Evolutionary conservation across 2,113 vertebrate genomes (phyloP), one percentile per base, ranked within the genome.

Genomic region (Cryptomyrus ogoouensis): DNA sequence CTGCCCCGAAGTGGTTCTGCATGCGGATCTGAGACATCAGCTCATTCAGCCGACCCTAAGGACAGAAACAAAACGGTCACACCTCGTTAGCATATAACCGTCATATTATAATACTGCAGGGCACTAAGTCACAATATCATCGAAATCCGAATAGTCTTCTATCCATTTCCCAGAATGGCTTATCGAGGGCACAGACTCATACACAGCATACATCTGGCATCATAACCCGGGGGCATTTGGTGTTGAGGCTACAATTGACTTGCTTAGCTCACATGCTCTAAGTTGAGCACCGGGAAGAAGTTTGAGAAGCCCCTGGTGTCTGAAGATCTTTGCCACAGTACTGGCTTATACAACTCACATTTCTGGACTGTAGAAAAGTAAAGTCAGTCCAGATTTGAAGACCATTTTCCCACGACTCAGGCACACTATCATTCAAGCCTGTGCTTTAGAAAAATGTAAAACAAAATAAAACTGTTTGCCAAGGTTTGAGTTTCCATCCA

Each of bases 1-100:
- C 98, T 0, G 98, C 96, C 88, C 98, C 98, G 70, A 98, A 98
- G 90, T 99, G 98, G 92, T 99, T 99, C 94, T 99, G 98, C 98
- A 99, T 99, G 74, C 98, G 96, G 93, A 99, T 99, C 90, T 99
- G 98, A 88, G 98, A 99, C 98, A 99, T 99, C 53, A 99, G 95
- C 93, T 99, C 98, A 89, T 99, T 99, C 92, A 99, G 93, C 7
- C 98, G 97, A n/a, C 98, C 98, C 98, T 99, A 92, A 9, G 93
- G 2, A 87, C 66, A 90, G 2, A 90, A 19, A 89, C 46, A 90
- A 2, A 44, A 70, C n/a, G 42, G 8, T 10, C 77, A 49, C 6
- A 21, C 2, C 17, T 9, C 1, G 10, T 27, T 5, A 47, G 46
- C 35, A 62, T 9, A 21, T 88, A 27, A 84, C 0, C 5, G 52